Percentiles rank a stretch among this genome's conserved stretches.
These are phyloP conservation scores for Carassius auratus DNA, from an alignment of 2,113 vertebrate species.

Conservation along the genomic window DNA sequence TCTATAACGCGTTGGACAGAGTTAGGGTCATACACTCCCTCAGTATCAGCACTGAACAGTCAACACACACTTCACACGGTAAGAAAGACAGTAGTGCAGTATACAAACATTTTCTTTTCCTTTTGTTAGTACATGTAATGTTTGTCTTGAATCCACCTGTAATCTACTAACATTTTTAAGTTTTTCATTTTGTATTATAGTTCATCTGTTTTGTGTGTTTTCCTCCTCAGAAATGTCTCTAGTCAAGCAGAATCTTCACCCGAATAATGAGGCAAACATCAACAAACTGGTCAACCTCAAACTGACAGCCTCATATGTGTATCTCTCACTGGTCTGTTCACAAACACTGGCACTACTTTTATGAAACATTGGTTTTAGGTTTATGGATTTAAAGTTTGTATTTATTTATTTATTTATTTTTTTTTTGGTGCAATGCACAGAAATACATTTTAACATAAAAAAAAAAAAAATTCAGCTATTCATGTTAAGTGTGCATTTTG, in stretches of 20 bases:
- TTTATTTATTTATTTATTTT: background rate
- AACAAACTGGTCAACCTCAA: constrained; percentile 76
- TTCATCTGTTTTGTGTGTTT: background rate
- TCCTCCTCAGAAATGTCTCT: constrained; percentile 69
- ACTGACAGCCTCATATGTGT: constrained; percentile 74
- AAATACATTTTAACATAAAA: background rate
- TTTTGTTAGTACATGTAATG: background rate
- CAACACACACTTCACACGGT: background rate
- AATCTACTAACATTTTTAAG: background rate
- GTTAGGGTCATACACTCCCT: background rate
- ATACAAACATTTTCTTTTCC: background rate
- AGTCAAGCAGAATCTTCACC: constrained; percentile 71
- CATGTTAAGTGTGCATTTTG: background rate
- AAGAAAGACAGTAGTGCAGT: background rate
- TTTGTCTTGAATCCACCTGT: background rate
- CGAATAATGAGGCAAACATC: constrained; percentile 70
- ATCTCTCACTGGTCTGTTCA: constrained; percentile 68
- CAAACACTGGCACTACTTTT: background rate
- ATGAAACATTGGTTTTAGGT: background rate
- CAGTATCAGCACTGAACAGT: constrained; percentile 3
- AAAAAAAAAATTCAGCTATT: background rate
- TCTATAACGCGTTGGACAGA: background rate
- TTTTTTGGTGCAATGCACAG: background rate
- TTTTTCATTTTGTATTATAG: background rate
- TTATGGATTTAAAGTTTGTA: background rate